phyloP scores from a whole-genome alignment of 2,888 invertebrate genomes.

The Ormyrus thymus region DNA sequence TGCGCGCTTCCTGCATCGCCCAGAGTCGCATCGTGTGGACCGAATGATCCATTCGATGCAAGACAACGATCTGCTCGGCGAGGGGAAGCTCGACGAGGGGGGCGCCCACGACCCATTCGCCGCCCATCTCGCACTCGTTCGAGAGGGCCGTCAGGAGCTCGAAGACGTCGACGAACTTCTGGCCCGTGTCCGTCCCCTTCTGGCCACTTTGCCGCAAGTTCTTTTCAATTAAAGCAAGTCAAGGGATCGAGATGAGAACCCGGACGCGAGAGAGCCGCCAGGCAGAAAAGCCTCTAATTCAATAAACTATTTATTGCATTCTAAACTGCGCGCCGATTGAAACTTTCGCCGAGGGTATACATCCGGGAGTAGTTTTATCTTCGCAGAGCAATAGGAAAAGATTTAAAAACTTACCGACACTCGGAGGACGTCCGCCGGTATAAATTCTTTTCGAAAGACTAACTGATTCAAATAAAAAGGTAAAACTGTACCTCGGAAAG shows the following conservation, averaged over 20 bases:
- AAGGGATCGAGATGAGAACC: background rate
- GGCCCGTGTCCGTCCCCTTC: constrained; percentile 77
- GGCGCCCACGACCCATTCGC: constrained; percentile 83
- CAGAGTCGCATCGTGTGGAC: constrained; percentile 87
- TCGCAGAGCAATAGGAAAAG: background rate
- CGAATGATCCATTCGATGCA: constrained; percentile 86
- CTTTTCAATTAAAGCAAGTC: background rate
- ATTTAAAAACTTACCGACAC: background rate
- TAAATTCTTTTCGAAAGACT: background rate
- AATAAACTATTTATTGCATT: too few species aligned
- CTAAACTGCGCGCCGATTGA: too few species aligned
- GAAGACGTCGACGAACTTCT: constrained; percentile 81
- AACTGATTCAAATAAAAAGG: constrained; percentile 3
- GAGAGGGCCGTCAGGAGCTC: constrained; percentile 83
- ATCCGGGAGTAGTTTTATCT: background rate
- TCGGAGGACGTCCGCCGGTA: background rate
- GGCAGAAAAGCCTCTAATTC: too few species aligned
- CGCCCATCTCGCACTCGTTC: constrained; percentile 85
- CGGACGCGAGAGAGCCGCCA: background rate
- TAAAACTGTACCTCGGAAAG: constrained; percentile 61
- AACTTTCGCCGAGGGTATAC: too few species aligned
- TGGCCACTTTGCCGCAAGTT: too few species aligned
- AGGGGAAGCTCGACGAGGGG: constrained; percentile 86
- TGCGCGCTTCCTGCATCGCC: constrained; percentile 84
- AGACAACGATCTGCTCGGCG: constrained; percentile 88